A percentile compares a stretch with the other conserved stretches of the same genome.
These are phyloP conservation scores for Epistrophe grossulariae DNA, from an alignment of 2,888 invertebrate genomes.

Conservation along the genomic window DNA sequence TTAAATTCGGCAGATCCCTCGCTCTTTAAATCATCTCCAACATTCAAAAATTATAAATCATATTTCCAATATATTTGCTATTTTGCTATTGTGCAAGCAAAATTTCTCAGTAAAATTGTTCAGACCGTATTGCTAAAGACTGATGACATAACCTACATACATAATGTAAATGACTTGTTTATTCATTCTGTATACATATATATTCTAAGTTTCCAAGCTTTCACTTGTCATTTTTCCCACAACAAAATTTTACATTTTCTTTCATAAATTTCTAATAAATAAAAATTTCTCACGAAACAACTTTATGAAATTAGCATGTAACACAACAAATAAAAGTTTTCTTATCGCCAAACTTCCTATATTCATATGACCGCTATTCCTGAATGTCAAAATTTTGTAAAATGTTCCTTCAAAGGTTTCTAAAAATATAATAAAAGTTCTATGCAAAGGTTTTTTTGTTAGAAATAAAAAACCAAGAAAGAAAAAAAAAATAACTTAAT, in stretches of 20 bases:
- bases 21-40: too few relatives aligned
- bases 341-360: background rate
- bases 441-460: background rate
- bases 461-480: background rate
- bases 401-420: conserved; percentile 29
- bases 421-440: conserved; percentile 26
- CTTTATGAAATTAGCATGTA: conserved; percentile 21
- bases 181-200: background rate
- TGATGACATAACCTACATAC: background rate
- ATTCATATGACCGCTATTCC: background rate
- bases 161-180: background rate
- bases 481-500: background rate
- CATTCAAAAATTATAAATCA: too few relatives aligned
- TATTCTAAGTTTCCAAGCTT: background rate
- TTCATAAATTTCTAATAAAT: conserved; percentile 19
- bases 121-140: background rate
- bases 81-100: too few relatives aligned
- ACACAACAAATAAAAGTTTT: background rate
- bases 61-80: too few relatives aligned
- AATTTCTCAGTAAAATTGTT: background rate
- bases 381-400: background rate
- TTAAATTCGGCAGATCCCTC: too few relatives aligned
- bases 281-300: conserved; percentile 9
- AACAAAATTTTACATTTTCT: background rate
- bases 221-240: background rate